Percentiles rank a stretch among this genome's conserved stretches.
Conservation (phyloP, 2,888 invertebrate genomes). For the Nemotelus nigrinus region DNA sequence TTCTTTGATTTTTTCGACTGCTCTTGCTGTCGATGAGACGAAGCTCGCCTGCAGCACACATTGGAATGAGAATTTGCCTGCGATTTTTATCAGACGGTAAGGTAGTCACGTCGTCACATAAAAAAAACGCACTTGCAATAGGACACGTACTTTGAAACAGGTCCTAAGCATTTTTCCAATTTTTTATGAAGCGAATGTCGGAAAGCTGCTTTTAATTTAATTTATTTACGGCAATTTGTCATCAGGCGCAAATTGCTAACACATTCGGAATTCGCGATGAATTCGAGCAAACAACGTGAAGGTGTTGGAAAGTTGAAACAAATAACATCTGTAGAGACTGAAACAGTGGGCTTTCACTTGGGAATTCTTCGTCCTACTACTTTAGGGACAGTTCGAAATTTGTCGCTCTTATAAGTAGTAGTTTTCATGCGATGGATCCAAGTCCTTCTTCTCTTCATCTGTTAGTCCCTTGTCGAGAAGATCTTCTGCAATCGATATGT, state of each 20-base stretch:
- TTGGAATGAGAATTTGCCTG: background rate
- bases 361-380: background rate
- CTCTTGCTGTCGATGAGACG: slow-evolving; percentile 6
- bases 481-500: no score
- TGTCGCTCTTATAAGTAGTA: no score
- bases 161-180: slow-evolving; percentile 42
- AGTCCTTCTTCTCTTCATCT: no score
- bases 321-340: background rate
- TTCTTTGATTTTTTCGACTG: slow-evolving; percentile 21
- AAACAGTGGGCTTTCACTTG: background rate
- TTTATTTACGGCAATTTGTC: slow-evolving; percentile 45
- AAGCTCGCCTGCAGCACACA: background rate
- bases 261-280: slow-evolving; percentile 33
- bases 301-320: background rate
- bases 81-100: background rate
- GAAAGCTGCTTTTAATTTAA: slow-evolving; percentile 41
- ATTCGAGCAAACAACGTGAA: background rate
- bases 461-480: no score
- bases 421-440: no score
- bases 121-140: slow-evolving; percentile 27
- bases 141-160: slow-evolving; percentile 42
- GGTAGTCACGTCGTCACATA: slow-evolving; percentile 37
- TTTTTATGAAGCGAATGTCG: slow-evolving; percentile 15
- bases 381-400: background rate
- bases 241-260: slow-evolving; percentile 43